phyloP scores from a whole-genome alignment of 2,113 vertebrate species.

The Hymenochirus boettgeri region DNA sequence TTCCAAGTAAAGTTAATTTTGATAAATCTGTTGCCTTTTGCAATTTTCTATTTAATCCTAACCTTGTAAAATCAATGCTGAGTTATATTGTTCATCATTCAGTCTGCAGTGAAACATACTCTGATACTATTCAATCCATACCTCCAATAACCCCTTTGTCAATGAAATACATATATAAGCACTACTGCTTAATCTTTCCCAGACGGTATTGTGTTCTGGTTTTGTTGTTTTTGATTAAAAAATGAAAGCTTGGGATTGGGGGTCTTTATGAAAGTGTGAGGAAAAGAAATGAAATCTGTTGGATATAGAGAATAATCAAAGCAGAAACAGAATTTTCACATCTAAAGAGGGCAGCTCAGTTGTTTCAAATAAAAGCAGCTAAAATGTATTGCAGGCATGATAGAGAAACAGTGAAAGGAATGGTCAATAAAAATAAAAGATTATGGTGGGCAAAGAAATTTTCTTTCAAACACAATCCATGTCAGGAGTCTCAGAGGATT shows the following conservation, averaged over 20 bases:
- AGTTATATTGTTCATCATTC: constrained; percentile 27
- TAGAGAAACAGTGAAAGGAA: too few relatives aligned
- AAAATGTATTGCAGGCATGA: too few relatives aligned
- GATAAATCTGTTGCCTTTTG: constrained; percentile 23
- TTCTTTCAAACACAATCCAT: too few relatives aligned
- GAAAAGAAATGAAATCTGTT: background rate
- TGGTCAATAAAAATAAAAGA: too few relatives aligned
- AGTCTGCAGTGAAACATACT: constrained; percentile 23
- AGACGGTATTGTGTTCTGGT: background rate
- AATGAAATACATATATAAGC: constrained; percentile 22
- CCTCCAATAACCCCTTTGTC: constrained; percentile 17
- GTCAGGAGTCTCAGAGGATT: too few relatives aligned
- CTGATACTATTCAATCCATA: constrained; percentile 24
- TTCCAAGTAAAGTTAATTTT: constrained; percentile 29
- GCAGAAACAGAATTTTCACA: background rate
- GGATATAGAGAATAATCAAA: background rate
- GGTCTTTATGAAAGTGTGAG: background rate
- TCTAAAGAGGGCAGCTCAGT: too few relatives aligned
- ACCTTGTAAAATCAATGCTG: constrained; percentile 26
- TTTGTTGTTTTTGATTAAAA: constrained; percentile 24
- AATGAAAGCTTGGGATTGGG: constrained; percentile 7
- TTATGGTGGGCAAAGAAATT: too few relatives aligned
- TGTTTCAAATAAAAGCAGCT: too few relatives aligned
- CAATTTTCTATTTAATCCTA: constrained; percentile 38
- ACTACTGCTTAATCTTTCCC: constrained; percentile 12